Percentiles rank a stretch among this genome's conserved stretches.
phyloP scores from a whole-genome alignment of 2,113 vertebrate genomes.

The Xenopus laevis region DNA sequence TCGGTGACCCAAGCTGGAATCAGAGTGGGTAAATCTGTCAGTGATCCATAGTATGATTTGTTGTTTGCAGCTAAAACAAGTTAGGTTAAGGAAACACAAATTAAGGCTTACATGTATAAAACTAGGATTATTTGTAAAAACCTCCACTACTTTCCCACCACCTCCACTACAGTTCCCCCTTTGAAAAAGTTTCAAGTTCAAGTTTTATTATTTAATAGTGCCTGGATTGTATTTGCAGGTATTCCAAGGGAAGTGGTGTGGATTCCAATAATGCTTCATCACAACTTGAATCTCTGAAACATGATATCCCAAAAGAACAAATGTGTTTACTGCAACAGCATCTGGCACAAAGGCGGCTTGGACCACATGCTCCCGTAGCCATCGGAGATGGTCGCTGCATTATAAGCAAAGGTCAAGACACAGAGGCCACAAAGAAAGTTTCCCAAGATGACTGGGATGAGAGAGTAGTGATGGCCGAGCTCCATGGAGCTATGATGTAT shows the following conservation, averaged over 20 bases:
- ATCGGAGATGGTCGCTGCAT: background rate
- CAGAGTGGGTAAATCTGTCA: too few relatives aligned
- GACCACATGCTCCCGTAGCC: background rate
- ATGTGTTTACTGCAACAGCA: slow-evolving; percentile 59
- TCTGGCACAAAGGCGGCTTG: slow-evolving; percentile 56
- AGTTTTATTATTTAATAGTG: too few relatives aligned
- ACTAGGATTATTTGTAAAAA: too few relatives aligned
- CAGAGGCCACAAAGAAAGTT: background rate
- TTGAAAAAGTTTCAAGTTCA: too few relatives aligned
- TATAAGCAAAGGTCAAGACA: slow-evolving; percentile 21
- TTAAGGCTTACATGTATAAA: too few relatives aligned
- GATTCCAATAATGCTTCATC: slow-evolving; percentile 27
- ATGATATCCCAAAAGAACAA: slow-evolving; percentile 48
- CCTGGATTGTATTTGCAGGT: background rate
- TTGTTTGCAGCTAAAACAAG: too few relatives aligned
- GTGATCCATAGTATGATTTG: too few relatives aligned
- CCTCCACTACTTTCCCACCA: too few relatives aligned
- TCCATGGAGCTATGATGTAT: slow-evolving; percentile 51
- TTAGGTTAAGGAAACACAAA: too few relatives aligned
- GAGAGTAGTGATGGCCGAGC: slow-evolving; percentile 45
- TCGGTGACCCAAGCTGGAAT: too few relatives aligned
- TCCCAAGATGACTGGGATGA: slow-evolving; percentile 58
- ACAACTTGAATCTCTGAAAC: slow-evolving; percentile 52
- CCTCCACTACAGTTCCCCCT: too few relatives aligned
- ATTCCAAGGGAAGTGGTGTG: slow-evolving; percentile 43